Evolutionary conservation across 2,797 vertebrate genomes (phyloP), one percentile per base, ranked within the genome.

Genomic region (Gastrophryne carolinensis): DNA sequence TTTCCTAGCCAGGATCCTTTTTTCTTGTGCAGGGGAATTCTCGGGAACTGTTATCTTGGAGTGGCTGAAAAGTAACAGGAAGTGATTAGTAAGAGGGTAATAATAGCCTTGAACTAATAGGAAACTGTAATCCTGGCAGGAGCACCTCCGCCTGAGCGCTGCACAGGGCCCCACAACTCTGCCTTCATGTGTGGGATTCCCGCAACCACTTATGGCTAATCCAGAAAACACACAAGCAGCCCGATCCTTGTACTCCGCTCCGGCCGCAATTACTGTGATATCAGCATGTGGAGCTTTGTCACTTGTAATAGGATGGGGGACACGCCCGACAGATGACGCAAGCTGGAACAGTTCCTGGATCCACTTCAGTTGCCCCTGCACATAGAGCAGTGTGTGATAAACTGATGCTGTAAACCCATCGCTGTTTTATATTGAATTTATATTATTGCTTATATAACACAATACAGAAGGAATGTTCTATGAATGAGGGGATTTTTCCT

Each of bases 161-260:
- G 1, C 47, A 9, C 12, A 69, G 37, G 85, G 84, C 85, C 84
- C 82, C 84, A 79, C 83, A 78, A 73, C 78, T 77, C 74, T 68
- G 3, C 26, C 80, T 82, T 77, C 79, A 11, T 80, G 82, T 84
- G 85, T 87, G 86, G 84, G 84, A 86, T 85, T 76, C 73, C 83
- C 83, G 49, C 69, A 78, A 35, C 11, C 71, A 79, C 84, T 75
- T 85, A 81, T 83, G 82, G 75, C 0, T 1, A 0, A 0, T 81
- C 85, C 86, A 84, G 85, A 82, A 72, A 83, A 70, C 50, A 82
- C 73, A 78, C 85, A 81, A 58, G 15, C 12, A 11, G 23, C 3
- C 44, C 57, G n/a, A n/a, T n/a, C n/a, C n/a, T n/a, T n/a, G n/a
- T 12, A 6, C 1, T 82, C 75, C 54, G 72, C 82, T 82, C 79